Percentiles rank a stretch among this genome's conserved stretches.
phyloP scores from a whole-genome alignment of 2,797 vertebrate species.

The Balearica regulorum region DNA sequence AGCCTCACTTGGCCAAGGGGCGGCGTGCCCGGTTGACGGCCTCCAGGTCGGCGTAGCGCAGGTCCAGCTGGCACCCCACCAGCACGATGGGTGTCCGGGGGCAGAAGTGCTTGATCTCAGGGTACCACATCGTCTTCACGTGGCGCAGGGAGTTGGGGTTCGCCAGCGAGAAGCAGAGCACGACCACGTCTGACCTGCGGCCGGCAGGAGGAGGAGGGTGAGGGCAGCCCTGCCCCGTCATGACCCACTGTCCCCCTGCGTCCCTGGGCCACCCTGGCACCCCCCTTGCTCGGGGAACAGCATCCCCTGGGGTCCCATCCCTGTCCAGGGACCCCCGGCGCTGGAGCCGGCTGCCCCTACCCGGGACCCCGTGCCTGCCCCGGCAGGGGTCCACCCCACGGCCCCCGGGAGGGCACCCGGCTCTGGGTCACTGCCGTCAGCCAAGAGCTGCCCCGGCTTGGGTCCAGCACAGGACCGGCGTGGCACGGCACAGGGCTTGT shows the following conservation, averaged over 20 bases:
- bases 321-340: accelerated
- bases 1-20: conserved; percentile 54
- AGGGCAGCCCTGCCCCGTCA: not conserved
- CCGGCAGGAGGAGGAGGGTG: not conserved
- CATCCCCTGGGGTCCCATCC: not conserved
- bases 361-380: not conserved
- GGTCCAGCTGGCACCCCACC: conserved; percentile 93
- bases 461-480: not conserved
- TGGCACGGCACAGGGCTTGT: not conserved
- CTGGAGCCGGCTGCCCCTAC: not conserved
- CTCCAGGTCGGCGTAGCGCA: conserved; percentile 82
- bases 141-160: conserved; percentile 92
- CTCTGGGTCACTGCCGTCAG: accelerated
- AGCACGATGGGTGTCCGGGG: conserved; percentile 90
- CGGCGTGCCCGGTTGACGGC: conserved; percentile 53
- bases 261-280: not conserved
- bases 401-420: accelerated
- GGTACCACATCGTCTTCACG: conserved; percentile 92
- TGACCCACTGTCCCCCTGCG: accelerated
- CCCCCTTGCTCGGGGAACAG: accelerated
- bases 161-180: conserved; percentile 91
- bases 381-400: accelerated
- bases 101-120: conserved; percentile 94
- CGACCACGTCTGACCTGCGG: conserved; percentile 88
- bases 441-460: not conserved